Evolutionary conservation across 2,888 invertebrate species (phyloP).

Genomic region (Phaonia tiefii): DNA sequence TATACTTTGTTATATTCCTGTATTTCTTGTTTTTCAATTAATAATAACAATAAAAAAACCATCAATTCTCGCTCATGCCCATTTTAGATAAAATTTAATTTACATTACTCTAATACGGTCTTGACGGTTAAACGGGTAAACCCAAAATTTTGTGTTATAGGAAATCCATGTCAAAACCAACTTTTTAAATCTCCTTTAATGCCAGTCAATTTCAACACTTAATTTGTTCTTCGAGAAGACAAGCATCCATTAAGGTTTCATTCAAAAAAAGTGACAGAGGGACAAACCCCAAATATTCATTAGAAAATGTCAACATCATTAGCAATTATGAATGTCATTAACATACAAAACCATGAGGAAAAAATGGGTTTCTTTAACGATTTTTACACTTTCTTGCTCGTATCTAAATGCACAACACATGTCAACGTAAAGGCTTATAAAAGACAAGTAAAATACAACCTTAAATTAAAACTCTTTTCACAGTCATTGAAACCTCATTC

Average conservation of each 20-base stretch:
- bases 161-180: too few relatives aligned
- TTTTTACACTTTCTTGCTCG: background rate
- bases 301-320: constrained; percentile 54
- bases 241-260: constrained; percentile 15
- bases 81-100: too few relatives aligned
- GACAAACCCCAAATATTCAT: constrained; percentile 36
- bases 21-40: too few relatives aligned
- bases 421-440: constrained; percentile 8
- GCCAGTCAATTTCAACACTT: constrained; percentile 29
- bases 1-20: too few relatives aligned
- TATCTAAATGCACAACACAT: constrained; percentile 9
- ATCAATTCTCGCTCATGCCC: too few relatives aligned
- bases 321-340: constrained; percentile 53
- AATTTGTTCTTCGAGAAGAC: constrained; percentile 13
- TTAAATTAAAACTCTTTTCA: constrained; percentile 37
- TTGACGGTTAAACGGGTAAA: too few relatives aligned
- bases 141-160: too few relatives aligned
- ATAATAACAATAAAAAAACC: too few relatives aligned
- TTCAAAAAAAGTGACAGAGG: background rate
- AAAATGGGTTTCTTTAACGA: constrained; percentile 18
- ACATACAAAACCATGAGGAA: constrained; percentile 40
- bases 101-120: too few relatives aligned
- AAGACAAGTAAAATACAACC: background rate
- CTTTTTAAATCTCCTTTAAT: too few relatives aligned
- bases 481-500: background rate